A percentile compares a stretch with the other conserved stretches of the same genome.
phyloP scores from a whole-genome alignment of 2,113 vertebrate genomes.

The Trinectes maculatus region DNA sequence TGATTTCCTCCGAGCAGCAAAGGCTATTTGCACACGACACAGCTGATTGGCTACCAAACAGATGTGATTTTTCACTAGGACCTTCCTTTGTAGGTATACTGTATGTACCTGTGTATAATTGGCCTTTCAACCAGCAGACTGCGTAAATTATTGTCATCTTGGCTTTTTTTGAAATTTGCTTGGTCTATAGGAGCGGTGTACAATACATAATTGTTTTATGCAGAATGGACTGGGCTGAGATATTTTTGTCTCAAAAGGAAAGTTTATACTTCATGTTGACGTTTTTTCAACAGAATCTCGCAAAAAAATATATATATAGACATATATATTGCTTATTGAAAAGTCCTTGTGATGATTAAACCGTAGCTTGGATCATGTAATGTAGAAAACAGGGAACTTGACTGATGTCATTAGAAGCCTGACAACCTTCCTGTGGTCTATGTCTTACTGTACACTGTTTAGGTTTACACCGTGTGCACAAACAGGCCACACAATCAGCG shows the following conservation, averaged over 20 bases:
- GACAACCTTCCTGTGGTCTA: background rate
- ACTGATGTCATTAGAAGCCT: constrained; percentile 1
- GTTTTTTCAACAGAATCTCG: background rate
- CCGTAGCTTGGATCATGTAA: background rate
- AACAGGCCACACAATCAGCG: too few relatives aligned
- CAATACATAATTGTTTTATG: constrained; percentile 11
- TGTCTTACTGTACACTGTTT: background rate
- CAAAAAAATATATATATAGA: too few relatives aligned
- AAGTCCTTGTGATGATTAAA: too few relatives aligned
- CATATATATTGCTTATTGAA: too few relatives aligned
- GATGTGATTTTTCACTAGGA: background rate
- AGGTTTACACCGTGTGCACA: background rate
- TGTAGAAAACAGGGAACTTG: background rate
- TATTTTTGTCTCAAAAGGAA: background rate
- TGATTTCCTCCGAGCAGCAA: background rate
- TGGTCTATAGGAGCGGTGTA: background rate
- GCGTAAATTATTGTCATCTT: constrained; percentile 17
- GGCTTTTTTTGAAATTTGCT: constrained; percentile 4
- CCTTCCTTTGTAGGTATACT: background rate
- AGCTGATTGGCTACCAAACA: constrained; percentile 16
- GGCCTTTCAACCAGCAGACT: constrained; percentile 1
- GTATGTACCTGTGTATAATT: background rate
- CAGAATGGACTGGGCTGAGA: background rate
- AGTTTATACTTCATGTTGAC: background rate
- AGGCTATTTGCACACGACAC: constrained; percentile 24